A percentile compares a stretch with the other conserved stretches of the same genome.
Conservation (phyloP, 53 echinoderm and acorn worm genomes). For the Echinometra lucunter region DNA sequence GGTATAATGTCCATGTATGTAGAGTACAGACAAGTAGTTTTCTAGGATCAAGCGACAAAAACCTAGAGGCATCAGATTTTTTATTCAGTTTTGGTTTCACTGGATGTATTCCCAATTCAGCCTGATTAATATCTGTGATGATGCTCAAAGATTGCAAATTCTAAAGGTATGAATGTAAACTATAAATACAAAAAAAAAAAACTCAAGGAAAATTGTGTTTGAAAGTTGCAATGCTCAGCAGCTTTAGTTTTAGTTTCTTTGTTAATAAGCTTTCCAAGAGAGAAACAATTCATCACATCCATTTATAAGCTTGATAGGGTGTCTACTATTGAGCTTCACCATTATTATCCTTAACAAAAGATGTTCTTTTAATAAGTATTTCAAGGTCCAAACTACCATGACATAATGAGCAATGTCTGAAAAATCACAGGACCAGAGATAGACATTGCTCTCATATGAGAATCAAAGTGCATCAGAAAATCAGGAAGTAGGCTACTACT, state of each 20-base stretch:
- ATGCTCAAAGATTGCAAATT: neutral
- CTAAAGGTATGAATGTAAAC: constrained; percentile 6
- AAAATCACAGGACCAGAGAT: too few species aligned
- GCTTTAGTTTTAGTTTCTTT: neutral
- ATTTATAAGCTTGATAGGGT: too few species aligned
- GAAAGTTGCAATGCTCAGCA: neutral
- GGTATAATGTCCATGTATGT: too few species aligned
- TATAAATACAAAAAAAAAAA: neutral
- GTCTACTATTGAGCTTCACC: too few species aligned
- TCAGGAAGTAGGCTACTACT: too few species aligned
- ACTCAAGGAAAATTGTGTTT: neutral
- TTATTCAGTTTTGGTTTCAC: constrained; percentile 43
- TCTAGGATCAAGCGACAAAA: constrained; percentile 2
- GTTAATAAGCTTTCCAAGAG: neutral
- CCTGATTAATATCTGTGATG: constrained; percentile 37
- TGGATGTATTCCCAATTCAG: neutral
- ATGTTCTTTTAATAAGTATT: too few species aligned
- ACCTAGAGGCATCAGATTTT: neutral
- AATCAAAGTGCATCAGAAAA: too few species aligned
- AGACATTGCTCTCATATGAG: too few species aligned
- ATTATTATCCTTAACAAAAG: too few species aligned
- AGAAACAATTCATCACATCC: neutral
- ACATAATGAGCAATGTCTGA: too few species aligned
- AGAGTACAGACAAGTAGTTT: neutral
- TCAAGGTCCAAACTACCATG: too few species aligned